A percentile compares a stretch with the other conserved stretches of the same genome.
phyloP scores from a whole-genome alignment of 1,140 invertebrate genomes.

The Trichoplusia ni region DNA sequence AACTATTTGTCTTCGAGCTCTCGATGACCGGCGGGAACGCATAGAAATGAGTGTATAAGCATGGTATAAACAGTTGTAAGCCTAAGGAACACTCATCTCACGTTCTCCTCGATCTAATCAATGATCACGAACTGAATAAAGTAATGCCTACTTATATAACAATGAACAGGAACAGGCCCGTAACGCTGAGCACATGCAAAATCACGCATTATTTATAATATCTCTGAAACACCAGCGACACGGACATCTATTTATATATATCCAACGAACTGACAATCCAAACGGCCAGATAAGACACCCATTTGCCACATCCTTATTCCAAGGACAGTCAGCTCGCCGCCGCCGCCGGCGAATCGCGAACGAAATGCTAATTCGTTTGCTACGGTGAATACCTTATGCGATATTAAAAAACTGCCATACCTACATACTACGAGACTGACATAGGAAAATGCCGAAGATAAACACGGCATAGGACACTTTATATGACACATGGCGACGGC shows the following conservation, averaged over 20 bases:
- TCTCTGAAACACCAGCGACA: slow-evolving; percentile 8
- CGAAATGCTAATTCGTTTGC: slow-evolving; percentile 71
- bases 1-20: too few relatives aligned
- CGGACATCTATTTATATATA: slow-evolving; percentile 20
- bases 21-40: neutral
- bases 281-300: slow-evolving; percentile 56
- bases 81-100: slow-evolving; percentile 6
- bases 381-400: slow-evolving; percentile 69
- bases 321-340: slow-evolving; percentile 57
- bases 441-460: slow-evolving; percentile 50
- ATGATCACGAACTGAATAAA: slow-evolving; percentile 28
- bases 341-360: slow-evolving; percentile 53
- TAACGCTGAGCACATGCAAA: slow-evolving; percentile 16
- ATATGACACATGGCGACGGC: slow-evolving; percentile 31
- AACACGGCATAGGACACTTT: slow-evolving; percentile 32
- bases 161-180: slow-evolving; percentile 26
- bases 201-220: slow-evolving; percentile 19
- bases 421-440: slow-evolving; percentile 36
- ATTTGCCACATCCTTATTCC: slow-evolving; percentile 73
- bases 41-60: slow-evolving; percentile 17
- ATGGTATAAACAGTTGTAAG: too few relatives aligned
- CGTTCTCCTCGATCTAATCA: slow-evolving; percentile 25
- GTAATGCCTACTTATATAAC: slow-evolving; percentile 9
- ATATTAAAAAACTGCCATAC: slow-evolving; percentile 51
- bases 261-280: slow-evolving; percentile 36